These are phyloP conservation scores for Gopherus flavomarginatus DNA, from an alignment of 2,113 vertebrate genomes.

Conservation along the genomic window DNA sequence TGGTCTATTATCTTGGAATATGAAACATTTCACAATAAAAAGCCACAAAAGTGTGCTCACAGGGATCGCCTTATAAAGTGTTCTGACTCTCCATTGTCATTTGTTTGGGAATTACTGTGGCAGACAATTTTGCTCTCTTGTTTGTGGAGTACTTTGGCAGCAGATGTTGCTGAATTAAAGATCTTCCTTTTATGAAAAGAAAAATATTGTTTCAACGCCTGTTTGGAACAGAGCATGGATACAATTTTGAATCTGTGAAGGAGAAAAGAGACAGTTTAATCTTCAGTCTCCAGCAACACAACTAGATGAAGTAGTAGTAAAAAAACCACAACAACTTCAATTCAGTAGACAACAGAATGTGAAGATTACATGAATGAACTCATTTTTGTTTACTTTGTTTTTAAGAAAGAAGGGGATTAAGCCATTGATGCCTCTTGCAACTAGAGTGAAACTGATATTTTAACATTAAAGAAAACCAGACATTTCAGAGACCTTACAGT, in stretches of 20 bases:
- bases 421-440: constrained; percentile 35
- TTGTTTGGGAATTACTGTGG: constrained; percentile 14
- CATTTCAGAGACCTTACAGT: constrained; percentile 52
- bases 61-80: not conserved
- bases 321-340: not conserved
- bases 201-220: constrained; percentile 20
- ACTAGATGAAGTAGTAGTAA: not conserved
- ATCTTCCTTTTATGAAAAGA: not conserved
- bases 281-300: not conserved
- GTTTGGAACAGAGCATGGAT: not conserved
- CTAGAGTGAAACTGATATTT: constrained; percentile 55
- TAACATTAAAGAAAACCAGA: constrained; percentile 55
- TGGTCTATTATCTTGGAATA: not conserved
- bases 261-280: not conserved
- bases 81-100: not conserved
- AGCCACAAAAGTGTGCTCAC: not conserved
- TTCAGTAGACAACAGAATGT: not conserved
- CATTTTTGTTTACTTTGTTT: not conserved
- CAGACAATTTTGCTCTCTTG: not conserved
- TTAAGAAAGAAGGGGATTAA: constrained; percentile 36
- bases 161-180: not conserved
- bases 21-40: constrained; percentile 8
- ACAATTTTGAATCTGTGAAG: constrained; percentile 18
- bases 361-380: not conserved
- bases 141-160: not conserved